Percentiles rank a stretch among this genome's conserved stretches.
Evolutionary conservation across 2,113 vertebrate species (phyloP).

Genomic region (Chlorodrepanis virens): DNA sequence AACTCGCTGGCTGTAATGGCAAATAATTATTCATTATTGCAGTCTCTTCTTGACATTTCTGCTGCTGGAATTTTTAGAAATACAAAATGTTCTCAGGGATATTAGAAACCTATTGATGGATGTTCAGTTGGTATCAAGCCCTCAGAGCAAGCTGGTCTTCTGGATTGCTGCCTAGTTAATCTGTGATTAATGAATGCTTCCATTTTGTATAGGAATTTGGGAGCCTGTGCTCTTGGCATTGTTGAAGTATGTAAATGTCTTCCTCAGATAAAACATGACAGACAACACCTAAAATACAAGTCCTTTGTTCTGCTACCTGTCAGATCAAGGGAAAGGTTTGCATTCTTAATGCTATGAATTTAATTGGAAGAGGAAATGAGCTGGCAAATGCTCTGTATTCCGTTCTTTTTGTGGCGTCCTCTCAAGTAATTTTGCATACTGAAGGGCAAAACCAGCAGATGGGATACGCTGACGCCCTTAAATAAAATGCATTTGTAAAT

Average conservation of each 20-base stretch:
- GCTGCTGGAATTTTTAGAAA: constrained; percentile 1
- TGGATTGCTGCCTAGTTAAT: constrained; percentile 42
- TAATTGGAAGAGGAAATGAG: not conserved
- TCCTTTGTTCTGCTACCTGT: constrained; percentile 33
- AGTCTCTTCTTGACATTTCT: not conserved
- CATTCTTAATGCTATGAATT: not conserved
- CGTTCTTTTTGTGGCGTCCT: not conserved
- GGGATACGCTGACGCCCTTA: not conserved
- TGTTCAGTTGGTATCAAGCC: constrained; percentile 24
- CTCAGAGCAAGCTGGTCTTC: not conserved
- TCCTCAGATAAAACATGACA: constrained; percentile 58
- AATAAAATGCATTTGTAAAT: not conserved
- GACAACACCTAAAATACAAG: not conserved
- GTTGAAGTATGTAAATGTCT: not conserved
- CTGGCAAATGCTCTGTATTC: not conserved
- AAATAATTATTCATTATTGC: not conserved
- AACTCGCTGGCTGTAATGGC: not conserved
- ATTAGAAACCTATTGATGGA: constrained; percentile 26
- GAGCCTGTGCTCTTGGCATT: constrained; percentile 20
- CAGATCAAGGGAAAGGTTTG: constrained; percentile 1
- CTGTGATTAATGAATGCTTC: constrained; percentile 3
- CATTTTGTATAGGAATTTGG: constrained; percentile 9
- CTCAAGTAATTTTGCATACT: not conserved
- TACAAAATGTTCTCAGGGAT: not conserved
- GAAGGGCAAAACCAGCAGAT: not conserved